Conservation (phyloP, 2,113 vertebrate species). For the Rhizomys pruinosus region DNA sequence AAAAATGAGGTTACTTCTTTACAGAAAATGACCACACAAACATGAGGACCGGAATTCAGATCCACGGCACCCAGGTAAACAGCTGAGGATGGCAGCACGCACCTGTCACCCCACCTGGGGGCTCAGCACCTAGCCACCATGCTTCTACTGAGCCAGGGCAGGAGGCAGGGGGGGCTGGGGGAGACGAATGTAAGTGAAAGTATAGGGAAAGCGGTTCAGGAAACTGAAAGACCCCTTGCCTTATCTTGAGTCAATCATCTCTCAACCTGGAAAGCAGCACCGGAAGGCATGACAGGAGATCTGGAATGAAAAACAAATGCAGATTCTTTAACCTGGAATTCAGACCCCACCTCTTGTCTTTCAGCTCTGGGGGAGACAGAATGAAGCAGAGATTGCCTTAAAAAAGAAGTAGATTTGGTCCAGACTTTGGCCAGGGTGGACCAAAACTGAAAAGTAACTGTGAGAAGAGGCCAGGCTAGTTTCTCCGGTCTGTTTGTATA, state of each 20-base stretch:
- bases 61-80: neutral
- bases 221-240: too few species aligned
- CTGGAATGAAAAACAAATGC: neutral
- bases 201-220: neutral
- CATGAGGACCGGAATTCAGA: neutral
- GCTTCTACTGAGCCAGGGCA: neutral
- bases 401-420: neutral
- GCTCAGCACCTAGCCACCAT: neutral
- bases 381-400: neutral
- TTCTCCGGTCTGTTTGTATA: conserved; percentile 48
- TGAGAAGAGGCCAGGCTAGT: neutral
- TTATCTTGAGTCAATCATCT: neutral
- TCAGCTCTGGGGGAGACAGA: neutral
- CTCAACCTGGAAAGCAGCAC: neutral
- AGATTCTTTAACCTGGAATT: neutral
- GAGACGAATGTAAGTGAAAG: neutral
- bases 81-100: neutral
- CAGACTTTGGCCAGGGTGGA: neutral
- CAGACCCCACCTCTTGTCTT: too few species aligned
- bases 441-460: neutral
- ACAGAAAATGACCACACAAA: neutral
- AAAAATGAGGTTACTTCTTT: neutral
- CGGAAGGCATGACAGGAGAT: neutral
- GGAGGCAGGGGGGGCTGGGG: neutral
- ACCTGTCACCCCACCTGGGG: neutral